Evolutionary conservation across 2,797 vertebrate genomes (phyloP).

Genomic region (Gallinago solitaria): DNA sequence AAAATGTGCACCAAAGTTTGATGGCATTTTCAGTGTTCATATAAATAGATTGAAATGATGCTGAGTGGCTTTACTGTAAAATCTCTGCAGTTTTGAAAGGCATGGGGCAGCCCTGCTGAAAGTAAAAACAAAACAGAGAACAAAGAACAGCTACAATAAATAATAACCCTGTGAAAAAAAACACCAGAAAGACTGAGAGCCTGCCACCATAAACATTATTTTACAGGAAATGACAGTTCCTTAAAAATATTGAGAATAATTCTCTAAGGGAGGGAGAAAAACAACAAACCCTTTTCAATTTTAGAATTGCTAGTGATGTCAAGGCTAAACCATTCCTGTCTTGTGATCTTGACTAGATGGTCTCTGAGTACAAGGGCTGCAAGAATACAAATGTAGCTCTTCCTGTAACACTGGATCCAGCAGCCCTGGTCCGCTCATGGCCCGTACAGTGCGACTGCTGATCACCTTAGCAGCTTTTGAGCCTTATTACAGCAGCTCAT

Average conservation of each 20-base stretch:
- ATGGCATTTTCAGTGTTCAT: neutral
- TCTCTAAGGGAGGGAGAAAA: constrained; percentile 54
- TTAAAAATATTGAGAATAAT: constrained; percentile 65
- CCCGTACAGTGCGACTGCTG: neutral
- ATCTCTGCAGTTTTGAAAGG: neutral
- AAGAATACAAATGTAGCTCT: neutral
- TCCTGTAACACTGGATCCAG: neutral
- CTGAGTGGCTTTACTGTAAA: neutral
- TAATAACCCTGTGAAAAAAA: constrained; percentile 25
- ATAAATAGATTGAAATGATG: neutral
- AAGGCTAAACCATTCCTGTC: constrained; percentile 60
- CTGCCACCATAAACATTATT: constrained; percentile 63
- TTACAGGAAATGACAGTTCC: constrained; percentile 66
- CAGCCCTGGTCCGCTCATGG: neutral
- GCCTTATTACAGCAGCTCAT: neutral
- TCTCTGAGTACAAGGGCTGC: neutral
- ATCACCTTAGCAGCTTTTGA: neutral
- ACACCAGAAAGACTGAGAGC: constrained; percentile 37
- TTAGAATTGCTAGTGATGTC: constrained; percentile 60
- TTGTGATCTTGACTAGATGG: constrained; percentile 33
- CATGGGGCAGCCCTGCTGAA: neutral
- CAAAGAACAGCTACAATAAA: constrained; percentile 52
- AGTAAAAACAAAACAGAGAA: constrained; percentile 13
- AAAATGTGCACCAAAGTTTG: neutral
- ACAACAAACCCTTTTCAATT: constrained; percentile 61